These are phyloP conservation scores for Galeruca laticollis DNA, from an alignment of 2,888 invertebrate species.

Conservation along the genomic window DNA sequence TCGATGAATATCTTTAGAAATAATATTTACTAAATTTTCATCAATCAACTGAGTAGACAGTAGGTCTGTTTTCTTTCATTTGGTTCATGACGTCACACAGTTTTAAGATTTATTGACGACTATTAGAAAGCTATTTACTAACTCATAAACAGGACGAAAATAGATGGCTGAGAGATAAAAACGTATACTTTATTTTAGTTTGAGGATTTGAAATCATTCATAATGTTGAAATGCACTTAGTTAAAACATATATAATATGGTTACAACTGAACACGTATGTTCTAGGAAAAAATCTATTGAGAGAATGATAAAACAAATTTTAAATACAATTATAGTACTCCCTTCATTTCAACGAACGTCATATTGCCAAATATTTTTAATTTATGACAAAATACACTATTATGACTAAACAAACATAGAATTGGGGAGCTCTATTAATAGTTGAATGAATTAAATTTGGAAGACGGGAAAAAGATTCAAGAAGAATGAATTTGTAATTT, in stretches of 20 bases:
- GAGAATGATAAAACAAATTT: too few species aligned
- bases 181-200: conserved; percentile 11
- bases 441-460: too few species aligned
- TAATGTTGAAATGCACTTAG: background rate
- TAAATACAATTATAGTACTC: too few species aligned
- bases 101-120: conserved; percentile 14
- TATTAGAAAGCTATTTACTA: conserved; percentile 9
- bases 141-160: conserved; percentile 20
- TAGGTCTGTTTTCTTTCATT: conserved; percentile 10
- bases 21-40: conserved; percentile 14
- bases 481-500: too few species aligned
- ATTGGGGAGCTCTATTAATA: too few species aligned
- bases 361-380: too few species aligned
- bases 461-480: too few species aligned
- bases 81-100: conserved; percentile 6
- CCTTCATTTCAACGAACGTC: too few species aligned
- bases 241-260: too few species aligned
- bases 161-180: conserved; percentile 6
- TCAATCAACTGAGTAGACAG: background rate
- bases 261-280: background rate
- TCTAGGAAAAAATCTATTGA: too few species aligned
- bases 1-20: background rate
- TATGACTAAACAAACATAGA: too few species aligned
- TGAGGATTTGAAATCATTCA: background rate
- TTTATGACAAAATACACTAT: too few species aligned